Base-by-base conservation (phyloP, 2,888 invertebrate genomes). In the Acleris holmiana region DNA sequence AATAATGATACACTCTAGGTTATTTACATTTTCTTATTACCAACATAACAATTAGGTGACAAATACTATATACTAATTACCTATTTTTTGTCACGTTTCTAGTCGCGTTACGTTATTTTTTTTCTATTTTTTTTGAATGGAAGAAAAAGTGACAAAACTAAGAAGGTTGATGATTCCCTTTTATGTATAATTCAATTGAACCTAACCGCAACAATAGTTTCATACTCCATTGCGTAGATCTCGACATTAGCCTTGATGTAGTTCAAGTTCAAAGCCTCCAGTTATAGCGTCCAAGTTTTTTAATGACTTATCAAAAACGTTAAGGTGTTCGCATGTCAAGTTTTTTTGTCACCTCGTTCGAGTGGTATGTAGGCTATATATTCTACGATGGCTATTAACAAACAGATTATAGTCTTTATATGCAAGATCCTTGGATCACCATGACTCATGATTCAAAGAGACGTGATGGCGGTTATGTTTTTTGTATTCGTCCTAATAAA, bases 231-330 rank as follows among this genome's bases (percentile, higher is more conserved):
- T 56, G 51, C 49, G 35, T 41, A 55, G 25, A 41, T 48, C 50
- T 66, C 54, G 48, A 67, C 61, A 69, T 69, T 77, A 78, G 75
- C 88, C 88, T 88, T 88, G 87, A 82, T 82, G 76, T 73, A 84
- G 88, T 87, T 88, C 85, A 88, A 84, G 88, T 87, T 88, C 85
- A 88, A 84, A 85, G 86, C 76, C 84, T 73, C 73, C 72, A 75
- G 75, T 74, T 76, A 67, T 57, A 57, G 74, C 72, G 73, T 71
- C 66, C 75, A 76, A 78, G 72, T 69, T 73, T 84, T 85, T 81
- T 82, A 76, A 74, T 76, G 70, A 76, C 74, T 78, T 77, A 77
- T 79, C 76, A 78, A 71, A 74, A 74, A 72, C 73, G 69, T 75
- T 74, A 73, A 75, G 73, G 68, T 74, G 74, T 78, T 76, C 77